Percentiles rank a stretch among this genome's conserved stretches.
Evolutionary conservation across 2,888 invertebrate genomes (phyloP).

Genomic region (Ophraella communa): DNA sequence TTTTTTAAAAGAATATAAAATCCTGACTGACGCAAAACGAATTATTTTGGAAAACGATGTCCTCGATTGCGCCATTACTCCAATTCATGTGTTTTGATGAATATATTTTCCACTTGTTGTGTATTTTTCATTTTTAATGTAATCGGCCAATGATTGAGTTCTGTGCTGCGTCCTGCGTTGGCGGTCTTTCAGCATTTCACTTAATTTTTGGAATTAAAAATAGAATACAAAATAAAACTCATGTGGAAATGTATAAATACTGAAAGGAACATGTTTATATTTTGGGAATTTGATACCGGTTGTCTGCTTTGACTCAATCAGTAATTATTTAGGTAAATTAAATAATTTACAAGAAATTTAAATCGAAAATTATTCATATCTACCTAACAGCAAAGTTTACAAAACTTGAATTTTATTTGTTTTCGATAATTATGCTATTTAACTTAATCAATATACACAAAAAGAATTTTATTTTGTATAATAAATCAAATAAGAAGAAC

Average conservation of each 20-base stretch:
- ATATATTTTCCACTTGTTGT: constrained; percentile 14
- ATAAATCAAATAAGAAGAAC: too few relatives aligned
- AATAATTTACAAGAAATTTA: background rate
- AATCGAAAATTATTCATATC: background rate
- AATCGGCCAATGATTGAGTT: constrained; percentile 14
- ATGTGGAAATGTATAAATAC: background rate
- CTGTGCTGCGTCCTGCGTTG: background rate
- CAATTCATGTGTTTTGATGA: constrained; percentile 11
- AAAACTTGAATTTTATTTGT: too few relatives aligned
- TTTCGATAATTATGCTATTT: too few relatives aligned
- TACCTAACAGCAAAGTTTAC: too few relatives aligned
- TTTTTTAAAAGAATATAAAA: background rate
- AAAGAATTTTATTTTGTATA: too few relatives aligned
- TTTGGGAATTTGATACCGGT: background rate
- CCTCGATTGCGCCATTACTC: constrained; percentile 9
- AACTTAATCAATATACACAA: too few relatives aligned
- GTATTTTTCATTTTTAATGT: constrained; percentile 15
- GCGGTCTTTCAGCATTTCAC: constrained; percentile 4
- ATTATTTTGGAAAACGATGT: constrained; percentile 14
- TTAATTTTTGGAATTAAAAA: constrained; percentile 9
- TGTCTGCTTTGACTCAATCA: background rate
- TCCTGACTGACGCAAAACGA: constrained; percentile 1
- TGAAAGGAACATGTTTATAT: background rate
- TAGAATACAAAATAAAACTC: constrained; percentile 1
- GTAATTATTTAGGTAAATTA: too few relatives aligned